Evolutionary conservation across 2,888 invertebrate genomes (phyloP), one percentile per base, ranked within the genome.

Genomic region (Tinea semifulvella): DNA sequence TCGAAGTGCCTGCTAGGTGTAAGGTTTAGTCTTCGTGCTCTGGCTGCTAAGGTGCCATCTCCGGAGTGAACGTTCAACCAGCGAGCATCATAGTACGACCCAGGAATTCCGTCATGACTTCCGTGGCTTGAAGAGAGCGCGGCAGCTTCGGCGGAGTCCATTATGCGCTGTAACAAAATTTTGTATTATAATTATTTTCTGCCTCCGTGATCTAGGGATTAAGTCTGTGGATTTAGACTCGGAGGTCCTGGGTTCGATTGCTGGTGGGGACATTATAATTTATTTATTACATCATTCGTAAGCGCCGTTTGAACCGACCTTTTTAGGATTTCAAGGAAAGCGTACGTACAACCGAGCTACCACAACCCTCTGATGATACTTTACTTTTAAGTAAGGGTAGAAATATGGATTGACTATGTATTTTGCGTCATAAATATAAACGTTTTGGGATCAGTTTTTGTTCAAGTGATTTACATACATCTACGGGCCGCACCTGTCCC

Each of bases 61-160:
- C 88, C 86, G 39, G 87, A 88, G 68, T 89, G 90, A 50, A 88
- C 87, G 71, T 91, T 92, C 52, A 92, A 82, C 66, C 89, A 89
- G 58, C 92, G 88, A 35, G 94, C 91, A 65, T 94, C 93, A 69
- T 91, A 94, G 65, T 87, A 85, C 48, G 85, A 76, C 54, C 84
- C 63, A 57, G 88, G 75, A 39, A 83, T 74, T 13, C 87, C 86
- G 53, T 84, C 82, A 42, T 77, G 60, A 49, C 84, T 83, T 46
- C 85, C 71, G 56, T 89, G 85, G 0, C 74, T 63, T 2, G 77
- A 75, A 10, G 92, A 86, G 11, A 92, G 84, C 1, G 94, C 93
- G 0, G 93, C 92, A 66, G 91, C 89, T 65, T 95, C 94, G 0
- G 94, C 94, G 10, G 91, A 92, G 70, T 95, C 94, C 89, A 94